A percentile compares a stretch with the other conserved stretches of the same genome.
These are phyloP conservation scores for Syrphus vitripennis DNA, from an alignment of 2,888 invertebrate genomes.

Conservation along the genomic window DNA sequence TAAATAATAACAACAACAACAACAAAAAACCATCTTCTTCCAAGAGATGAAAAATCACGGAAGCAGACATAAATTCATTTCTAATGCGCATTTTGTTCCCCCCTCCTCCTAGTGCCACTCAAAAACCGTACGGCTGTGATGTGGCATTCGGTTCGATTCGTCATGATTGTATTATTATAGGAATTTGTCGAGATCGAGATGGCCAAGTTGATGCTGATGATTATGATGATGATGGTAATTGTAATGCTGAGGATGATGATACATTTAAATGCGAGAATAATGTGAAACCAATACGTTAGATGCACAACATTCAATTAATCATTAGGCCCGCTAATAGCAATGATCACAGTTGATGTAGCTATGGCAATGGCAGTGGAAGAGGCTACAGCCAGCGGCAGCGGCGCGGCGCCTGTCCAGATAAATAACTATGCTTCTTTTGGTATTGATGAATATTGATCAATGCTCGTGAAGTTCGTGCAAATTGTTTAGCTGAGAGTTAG, in stretches of 20 bases:
- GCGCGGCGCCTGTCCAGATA: background rate
- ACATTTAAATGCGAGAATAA: conserved; percentile 70
- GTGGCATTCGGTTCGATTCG: conserved; percentile 37
- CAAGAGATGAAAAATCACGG: conserved; percentile 60
- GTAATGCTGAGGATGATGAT: conserved; percentile 58
- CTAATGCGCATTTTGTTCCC: conserved; percentile 66
- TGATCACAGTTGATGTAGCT: background rate
- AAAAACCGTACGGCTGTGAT: background rate
- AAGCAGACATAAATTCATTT: conserved; percentile 71
- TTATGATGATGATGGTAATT: conserved; percentile 35
- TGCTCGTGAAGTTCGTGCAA: conserved; percentile 8
- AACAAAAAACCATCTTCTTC: background rate
- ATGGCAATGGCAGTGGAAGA: background rate
- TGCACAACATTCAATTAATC: conserved; percentile 67
- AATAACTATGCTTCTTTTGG: background rate
- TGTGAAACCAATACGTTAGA: conserved; percentile 64
- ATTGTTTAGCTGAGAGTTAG: background rate
- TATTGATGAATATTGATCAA: conserved; percentile 25
- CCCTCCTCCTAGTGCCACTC: background rate
- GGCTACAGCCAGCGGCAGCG: too few relatives aligned
- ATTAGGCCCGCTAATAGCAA: conserved; percentile 56
- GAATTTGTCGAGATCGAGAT: conserved; percentile 57
- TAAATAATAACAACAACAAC: too few relatives aligned
- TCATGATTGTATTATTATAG: conserved; percentile 63
- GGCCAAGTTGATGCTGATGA: conserved; percentile 30